Base-by-base conservation (phyloP, 2,888 invertebrate genomes). In the Brachypterus glaber region DNA sequence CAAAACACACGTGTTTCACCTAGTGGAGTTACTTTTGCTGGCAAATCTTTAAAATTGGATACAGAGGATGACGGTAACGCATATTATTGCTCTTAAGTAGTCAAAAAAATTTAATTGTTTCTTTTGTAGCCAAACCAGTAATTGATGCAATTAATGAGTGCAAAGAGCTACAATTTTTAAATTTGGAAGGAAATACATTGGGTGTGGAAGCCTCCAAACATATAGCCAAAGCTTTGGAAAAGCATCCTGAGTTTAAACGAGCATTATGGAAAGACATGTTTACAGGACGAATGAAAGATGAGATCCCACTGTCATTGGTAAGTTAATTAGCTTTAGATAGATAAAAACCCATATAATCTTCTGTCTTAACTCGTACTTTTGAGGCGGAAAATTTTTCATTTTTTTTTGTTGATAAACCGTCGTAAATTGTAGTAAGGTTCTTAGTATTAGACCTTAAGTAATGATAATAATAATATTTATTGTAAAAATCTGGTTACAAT, bases 181-280 rank as follows among this genome's bases (percentile, higher is more conserved):
- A 87, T 39, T 69, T 96, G 21, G 90, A 91, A 47, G 96, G 95
- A 4, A 96, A 96, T 60, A 93, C 95, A 0, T 68, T 96, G 14
- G 95, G 96, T 1, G 85, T 91, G 8, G 79, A 81, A 11, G 95
- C 93, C 0, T 89, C 95, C 0, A 74, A 81, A 57, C 86, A 77
- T 1, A 84, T 97, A 37, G 86, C 85, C 0, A 77, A 82, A 55
- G 82, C 86, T 0, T 64, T 96, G 29, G 78, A 82, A 50, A 72
- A 69, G 12, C 86, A 88, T 51, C 82, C 84, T 0, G 82, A 87
- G 58, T 74, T 89, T 45, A 72, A 81, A 45, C 76, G 82, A 57
- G 93, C 93, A 0, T 64, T 87, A 37, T 96, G 95, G 87, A 92
- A 91, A 42, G 96, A 98, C 58, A 81, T 98, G 76, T 98, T 98